Evolutionary conservation across 2,113 vertebrate genomes (phyloP).

Genomic region (Halichoerus grypus): DNA sequence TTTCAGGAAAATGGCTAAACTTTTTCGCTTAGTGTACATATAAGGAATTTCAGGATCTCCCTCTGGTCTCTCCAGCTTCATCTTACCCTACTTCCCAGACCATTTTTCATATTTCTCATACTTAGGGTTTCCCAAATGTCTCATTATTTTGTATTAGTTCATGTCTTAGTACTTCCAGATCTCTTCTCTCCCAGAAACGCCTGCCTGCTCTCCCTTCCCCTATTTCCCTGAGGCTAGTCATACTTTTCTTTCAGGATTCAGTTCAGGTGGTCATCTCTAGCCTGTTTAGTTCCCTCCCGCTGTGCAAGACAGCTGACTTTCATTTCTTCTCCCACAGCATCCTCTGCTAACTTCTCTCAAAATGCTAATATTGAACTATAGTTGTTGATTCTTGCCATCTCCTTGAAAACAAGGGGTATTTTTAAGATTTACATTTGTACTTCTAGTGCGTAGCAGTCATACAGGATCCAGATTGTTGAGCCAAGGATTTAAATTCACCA

Average conservation of each 20-base stretch:
- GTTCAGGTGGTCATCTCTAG: not conserved
- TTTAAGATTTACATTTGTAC: not conserved
- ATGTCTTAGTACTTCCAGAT: not conserved
- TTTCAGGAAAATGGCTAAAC: not conserved
- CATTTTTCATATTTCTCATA: not conserved
- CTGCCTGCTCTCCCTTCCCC: not conserved
- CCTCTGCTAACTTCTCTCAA: not conserved
- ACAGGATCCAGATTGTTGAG: not conserved
- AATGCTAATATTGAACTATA: not conserved
- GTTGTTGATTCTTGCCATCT: not conserved
- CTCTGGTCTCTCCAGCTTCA: not conserved
- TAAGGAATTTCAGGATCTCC: not conserved
- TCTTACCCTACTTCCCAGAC: not conserved
- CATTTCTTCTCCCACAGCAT: not conserved
- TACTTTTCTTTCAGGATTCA: not conserved
- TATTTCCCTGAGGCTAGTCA: not conserved
- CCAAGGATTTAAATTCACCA: not conserved
- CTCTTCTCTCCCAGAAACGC: not conserved
- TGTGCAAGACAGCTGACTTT: not conserved
- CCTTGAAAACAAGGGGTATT: not conserved
- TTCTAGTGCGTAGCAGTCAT: not conserved
- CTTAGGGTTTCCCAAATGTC: not conserved
- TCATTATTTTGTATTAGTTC: not conserved
- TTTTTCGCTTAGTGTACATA: not conserved
- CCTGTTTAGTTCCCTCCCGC: not conserved